Base-by-base conservation (phyloP, 1,140 invertebrate species). In the Cephus cinctus region DNA sequence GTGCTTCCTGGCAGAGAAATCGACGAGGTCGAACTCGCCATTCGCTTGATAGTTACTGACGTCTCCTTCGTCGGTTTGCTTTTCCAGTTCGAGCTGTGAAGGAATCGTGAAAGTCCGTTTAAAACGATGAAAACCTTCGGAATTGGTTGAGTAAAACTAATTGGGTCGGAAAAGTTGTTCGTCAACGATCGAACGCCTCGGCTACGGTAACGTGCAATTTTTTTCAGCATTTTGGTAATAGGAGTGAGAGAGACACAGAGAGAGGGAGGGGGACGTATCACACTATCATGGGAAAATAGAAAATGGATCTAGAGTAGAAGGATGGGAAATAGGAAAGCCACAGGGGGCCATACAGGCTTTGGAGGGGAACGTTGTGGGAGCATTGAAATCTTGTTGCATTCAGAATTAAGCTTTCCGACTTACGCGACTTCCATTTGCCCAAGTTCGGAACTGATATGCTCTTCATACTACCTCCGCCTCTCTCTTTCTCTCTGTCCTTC, bases 1-100 rank as follows among this genome's bases (percentile, higher is more conserved):
- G 73, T 90, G 84, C 52, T 84, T 78, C 21, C 80, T 79, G 0
- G 87, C 86, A 1, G 82, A 80, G 61, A 91, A 87, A 61, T 84
- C 83, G 6, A 90, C 74, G 47, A 92, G 71, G 64, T 90, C 87
- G 65, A 89, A 90, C 67, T 90, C 88, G 1, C 88, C 88, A 59
- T 89, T 90, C 0, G 84, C 83, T 59, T 89, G 86, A 57, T 89
- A 90, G 71, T 89, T 89, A 47, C 80, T 85, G 14, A 83, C 80
- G 63, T 90, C 88, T 3, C 87, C 88, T 54, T 85, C 80, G 63
- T 86, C 83, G 27, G 81, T 85, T 57, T 88, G 83, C 54, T 84
- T 83, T 49, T 85, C 80, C 27, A 89, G 67, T 59, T 89, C 86
- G 48, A 89, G 69, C 87, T 89, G 70, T 43, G 70, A 71, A 55